Conservation (phyloP, 1,140 invertebrate species). For the Dendrolimus punctatus region DNA sequence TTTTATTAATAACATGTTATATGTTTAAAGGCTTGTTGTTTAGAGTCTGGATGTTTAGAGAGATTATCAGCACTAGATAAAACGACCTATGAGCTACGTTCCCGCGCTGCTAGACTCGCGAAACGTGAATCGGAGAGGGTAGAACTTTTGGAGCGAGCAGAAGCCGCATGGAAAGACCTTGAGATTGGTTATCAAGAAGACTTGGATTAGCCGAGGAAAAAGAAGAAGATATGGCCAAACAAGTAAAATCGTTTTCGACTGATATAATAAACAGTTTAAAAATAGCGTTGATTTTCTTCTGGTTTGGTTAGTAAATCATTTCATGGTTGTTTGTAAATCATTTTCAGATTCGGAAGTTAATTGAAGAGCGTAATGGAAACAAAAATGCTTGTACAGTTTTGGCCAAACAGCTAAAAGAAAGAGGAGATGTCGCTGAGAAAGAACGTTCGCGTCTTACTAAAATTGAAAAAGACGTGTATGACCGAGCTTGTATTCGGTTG, state of each 20-base stretch:
- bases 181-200: constrained; percentile 47
- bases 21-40: constrained; percentile 32
- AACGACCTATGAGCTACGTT: constrained; percentile 31
- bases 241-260: constrained; percentile 16
- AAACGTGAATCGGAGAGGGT: constrained; percentile 37
- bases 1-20: neutral
- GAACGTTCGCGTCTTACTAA: constrained; percentile 20
- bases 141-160: constrained; percentile 45
- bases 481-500: constrained; percentile 23
- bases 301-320: too few relatives aligned
- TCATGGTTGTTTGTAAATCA: constrained; percentile 9
- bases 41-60: constrained; percentile 31
- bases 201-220: constrained; percentile 37
- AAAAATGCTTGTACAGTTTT: constrained; percentile 28
- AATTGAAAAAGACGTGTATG: constrained; percentile 38
- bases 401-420: constrained; percentile 25
- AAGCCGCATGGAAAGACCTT: constrained; percentile 51
- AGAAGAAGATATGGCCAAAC: constrained; percentile 38
- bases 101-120: constrained; percentile 31
- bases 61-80: constrained; percentile 31
- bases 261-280: too few relatives aligned
- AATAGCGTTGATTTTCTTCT: too few relatives aligned
- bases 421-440: constrained; percentile 23
- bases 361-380: constrained; percentile 42
- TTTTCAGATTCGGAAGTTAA: constrained; percentile 34